Evolutionary conservation across 2,888 invertebrate genomes (phyloP).

Genomic region (Acrobasis suavella): DNA sequence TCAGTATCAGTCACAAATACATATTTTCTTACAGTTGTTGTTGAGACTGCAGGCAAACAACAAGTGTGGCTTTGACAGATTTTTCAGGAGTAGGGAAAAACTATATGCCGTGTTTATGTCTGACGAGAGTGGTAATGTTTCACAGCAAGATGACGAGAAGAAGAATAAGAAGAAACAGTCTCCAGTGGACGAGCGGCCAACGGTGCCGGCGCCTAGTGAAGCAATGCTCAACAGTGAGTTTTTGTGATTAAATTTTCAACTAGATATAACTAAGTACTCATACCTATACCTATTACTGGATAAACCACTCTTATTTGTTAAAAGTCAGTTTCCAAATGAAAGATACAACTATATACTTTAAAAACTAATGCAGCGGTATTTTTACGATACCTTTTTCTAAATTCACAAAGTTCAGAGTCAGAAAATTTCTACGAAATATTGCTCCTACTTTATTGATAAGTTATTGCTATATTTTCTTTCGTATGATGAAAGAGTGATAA

Average conservation of each 20-base stretch:
- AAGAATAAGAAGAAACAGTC: slow-evolving; percentile 75
- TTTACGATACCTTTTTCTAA: too few species aligned
- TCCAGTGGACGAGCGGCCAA: slow-evolving; percentile 73
- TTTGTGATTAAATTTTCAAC: too few species aligned
- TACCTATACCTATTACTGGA: too few species aligned
- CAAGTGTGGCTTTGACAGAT: slow-evolving; percentile 29
- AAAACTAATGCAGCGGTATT: neutral
- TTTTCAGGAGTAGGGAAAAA: slow-evolving; percentile 27
- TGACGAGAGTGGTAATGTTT: slow-evolving; percentile 51
- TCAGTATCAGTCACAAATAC: slow-evolving; percentile 40
- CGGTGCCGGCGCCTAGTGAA: slow-evolving; percentile 76
- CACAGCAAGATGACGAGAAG: slow-evolving; percentile 77
- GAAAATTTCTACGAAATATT: neutral
- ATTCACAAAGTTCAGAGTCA: neutral
- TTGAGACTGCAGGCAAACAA: slow-evolving; percentile 38
- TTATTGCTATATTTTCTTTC: neutral
- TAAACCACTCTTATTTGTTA: too few species aligned
- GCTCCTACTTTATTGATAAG: neutral
- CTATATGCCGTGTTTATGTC: slow-evolving; percentile 54
- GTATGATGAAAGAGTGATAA: too few species aligned
- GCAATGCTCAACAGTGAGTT: slow-evolving; percentile 79
- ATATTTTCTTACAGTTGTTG: slow-evolving; percentile 46
- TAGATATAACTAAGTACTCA: too few species aligned
- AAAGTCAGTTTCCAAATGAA: neutral
- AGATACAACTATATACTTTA: neutral